These are phyloP conservation scores for Apoderus coryli DNA, from an alignment of 2,888 invertebrate genomes.

Conservation along the genomic window DNA sequence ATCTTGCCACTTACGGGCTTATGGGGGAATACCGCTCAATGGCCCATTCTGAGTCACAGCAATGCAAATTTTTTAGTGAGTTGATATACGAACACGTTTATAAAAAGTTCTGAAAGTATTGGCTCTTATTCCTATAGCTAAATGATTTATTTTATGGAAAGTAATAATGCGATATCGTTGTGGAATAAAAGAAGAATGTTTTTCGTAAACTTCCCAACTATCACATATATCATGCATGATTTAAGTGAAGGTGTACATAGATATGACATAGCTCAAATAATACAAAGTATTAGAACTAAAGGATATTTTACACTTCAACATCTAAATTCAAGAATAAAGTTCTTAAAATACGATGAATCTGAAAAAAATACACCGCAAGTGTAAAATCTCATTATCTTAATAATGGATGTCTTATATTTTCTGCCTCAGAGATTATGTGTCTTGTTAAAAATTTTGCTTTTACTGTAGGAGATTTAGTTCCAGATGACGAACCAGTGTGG, in stretches of 20 bases:
- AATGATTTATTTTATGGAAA: too few relatives aligned
- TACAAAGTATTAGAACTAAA: slow-evolving; percentile 9
- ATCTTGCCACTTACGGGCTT: too few relatives aligned
- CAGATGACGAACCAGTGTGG: slow-evolving; percentile 10
- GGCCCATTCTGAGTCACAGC: too few relatives aligned
- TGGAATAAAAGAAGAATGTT: too few relatives aligned
- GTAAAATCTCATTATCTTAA: slow-evolving; percentile 11
- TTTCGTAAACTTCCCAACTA: too few relatives aligned
- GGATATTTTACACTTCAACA: slow-evolving; percentile 12
- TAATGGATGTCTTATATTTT: slow-evolving; percentile 11
- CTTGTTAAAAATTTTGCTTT: slow-evolving; percentile 12
- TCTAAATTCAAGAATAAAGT: slow-evolving; percentile 13
- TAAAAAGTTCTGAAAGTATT: too few relatives aligned
- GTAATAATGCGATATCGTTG: too few relatives aligned
- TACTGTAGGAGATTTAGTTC: slow-evolving; percentile 12
- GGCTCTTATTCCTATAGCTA: too few relatives aligned
- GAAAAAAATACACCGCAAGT: slow-evolving; percentile 12
- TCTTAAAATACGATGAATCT: slow-evolving; percentile 9
- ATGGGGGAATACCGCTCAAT: too few relatives aligned
- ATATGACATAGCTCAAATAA: slow-evolving; percentile 15
- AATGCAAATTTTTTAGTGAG: too few relatives aligned
- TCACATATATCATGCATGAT: too few relatives aligned
- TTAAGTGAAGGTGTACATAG: slow-evolving; percentile 14
- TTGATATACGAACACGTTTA: too few relatives aligned
- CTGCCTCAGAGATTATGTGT: slow-evolving; percentile 12